Percentiles rank a stretch among this genome's conserved stretches.
These are phyloP conservation scores for Neria commutata DNA, from an alignment of 2,888 invertebrate genomes.

Conservation along the genomic window DNA sequence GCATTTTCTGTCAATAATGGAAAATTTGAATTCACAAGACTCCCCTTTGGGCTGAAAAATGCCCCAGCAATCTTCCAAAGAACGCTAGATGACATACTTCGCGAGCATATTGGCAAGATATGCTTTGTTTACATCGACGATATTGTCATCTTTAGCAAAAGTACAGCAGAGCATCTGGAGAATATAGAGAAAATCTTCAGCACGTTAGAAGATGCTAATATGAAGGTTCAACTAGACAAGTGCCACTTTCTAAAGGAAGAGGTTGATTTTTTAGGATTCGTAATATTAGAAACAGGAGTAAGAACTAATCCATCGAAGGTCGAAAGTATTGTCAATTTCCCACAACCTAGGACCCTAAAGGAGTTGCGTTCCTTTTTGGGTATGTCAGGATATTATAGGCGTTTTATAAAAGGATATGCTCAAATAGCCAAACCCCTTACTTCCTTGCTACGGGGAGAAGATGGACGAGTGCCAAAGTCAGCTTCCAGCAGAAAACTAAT, in stretches of 20 bases:
- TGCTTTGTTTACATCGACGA: constrained; percentile 36
- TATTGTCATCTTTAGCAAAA: constrained; percentile 31
- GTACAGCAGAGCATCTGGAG: constrained; percentile 19
- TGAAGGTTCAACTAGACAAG: constrained; percentile 37
- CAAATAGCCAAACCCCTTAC: constrained; percentile 23
- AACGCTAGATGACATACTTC: constrained; percentile 26
- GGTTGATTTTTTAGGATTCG: constrained; percentile 33
- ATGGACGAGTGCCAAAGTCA: constrained; percentile 20
- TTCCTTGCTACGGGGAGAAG: constrained; percentile 26
- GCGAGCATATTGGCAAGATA: constrained; percentile 27
- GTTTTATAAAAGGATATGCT: not conserved
- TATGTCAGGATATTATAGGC: constrained; percentile 15
- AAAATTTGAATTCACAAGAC: constrained; percentile 20
- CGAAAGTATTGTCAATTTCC: constrained; percentile 28
- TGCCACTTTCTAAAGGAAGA: constrained; percentile 28
- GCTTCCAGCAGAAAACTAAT: constrained; percentile 15
- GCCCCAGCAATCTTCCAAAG: constrained; percentile 26
- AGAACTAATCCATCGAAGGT: constrained; percentile 27
- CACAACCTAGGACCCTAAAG: constrained; percentile 28
- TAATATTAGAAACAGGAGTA: constrained; percentile 25
- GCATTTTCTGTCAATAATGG: constrained; percentile 27
- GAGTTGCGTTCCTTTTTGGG: constrained; percentile 32
- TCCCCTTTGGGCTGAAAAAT: constrained; percentile 30
- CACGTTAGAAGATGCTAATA: constrained; percentile 24
- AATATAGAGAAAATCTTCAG: constrained; percentile 24